phyloP scores from a whole-genome alignment of 2,113 vertebrate species.

The Callospermophilus lateralis region DNA sequence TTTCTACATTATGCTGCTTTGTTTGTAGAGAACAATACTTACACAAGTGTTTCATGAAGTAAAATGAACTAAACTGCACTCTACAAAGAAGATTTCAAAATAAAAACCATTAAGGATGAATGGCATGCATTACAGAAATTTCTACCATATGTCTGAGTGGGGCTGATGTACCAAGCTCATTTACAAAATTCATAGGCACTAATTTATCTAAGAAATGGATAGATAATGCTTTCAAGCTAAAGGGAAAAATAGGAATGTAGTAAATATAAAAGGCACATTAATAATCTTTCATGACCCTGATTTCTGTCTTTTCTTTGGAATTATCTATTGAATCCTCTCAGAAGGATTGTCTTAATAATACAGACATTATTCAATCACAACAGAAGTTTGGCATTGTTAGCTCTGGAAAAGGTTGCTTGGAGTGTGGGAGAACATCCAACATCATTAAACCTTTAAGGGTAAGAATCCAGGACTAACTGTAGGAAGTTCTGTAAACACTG shows the following conservation, averaged over 20 bases:
- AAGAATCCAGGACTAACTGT: neutral
- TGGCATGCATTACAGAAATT: conserved; percentile 57
- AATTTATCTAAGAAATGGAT: conserved; percentile 73
- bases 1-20: conserved; percentile 70
- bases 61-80: conserved; percentile 70
- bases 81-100: conserved; percentile 76
- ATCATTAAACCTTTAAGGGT: neutral
- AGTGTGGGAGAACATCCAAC: neutral
- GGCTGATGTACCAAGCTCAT: conserved; percentile 56
- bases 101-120: conserved; percentile 69
- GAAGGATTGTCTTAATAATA: conserved; percentile 25
- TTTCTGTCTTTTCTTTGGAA: conserved; percentile 71
- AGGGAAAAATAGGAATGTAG: conserved; percentile 1
- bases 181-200: conserved; percentile 63
- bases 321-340: conserved; percentile 59
- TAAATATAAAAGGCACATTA: conserved; percentile 46
- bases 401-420: neutral
- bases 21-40: conserved; percentile 73
- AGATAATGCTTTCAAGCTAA: conserved; percentile 41
- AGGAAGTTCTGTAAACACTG: neutral
- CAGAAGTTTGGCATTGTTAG: neutral
- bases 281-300: conserved; percentile 67
- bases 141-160: conserved; percentile 44
- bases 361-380: conserved; percentile 22
- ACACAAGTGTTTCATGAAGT: conserved; percentile 63